Conservation (phyloP, 2,797 vertebrate species). For the Adelosebastes latens region DNA sequence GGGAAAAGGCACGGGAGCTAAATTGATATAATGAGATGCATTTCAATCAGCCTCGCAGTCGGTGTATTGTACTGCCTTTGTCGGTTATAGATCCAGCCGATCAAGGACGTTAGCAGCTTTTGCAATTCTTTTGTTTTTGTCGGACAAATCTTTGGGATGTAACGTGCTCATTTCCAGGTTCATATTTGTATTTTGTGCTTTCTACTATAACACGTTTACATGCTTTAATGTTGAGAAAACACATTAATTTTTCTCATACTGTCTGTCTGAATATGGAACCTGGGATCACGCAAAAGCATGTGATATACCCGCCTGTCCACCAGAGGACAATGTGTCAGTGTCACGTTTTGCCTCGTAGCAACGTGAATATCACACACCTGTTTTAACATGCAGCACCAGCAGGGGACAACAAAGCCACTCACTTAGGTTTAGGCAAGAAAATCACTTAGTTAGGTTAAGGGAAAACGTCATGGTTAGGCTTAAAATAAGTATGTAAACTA, state of each 20-base stretch:
- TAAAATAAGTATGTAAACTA: no score
- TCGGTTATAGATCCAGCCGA: slow-evolving; percentile 23
- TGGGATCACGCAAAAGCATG: no score
- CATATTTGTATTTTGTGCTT: neutral
- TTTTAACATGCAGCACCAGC: no score
- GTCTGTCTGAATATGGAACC: neutral
- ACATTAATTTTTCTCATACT: neutral
- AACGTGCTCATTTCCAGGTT: neutral
- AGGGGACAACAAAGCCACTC: no score
- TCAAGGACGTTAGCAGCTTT: slow-evolving; percentile 26
- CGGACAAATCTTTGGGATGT: neutral
- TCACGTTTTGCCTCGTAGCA: no score
- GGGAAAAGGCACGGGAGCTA: slow-evolving; percentile 50
- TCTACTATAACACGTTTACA: neutral
- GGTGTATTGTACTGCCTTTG: neutral
- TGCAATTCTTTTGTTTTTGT: slow-evolving; percentile 52
- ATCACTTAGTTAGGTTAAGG: no score
- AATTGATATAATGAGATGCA: slow-evolving; percentile 71
- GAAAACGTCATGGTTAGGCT: no score
- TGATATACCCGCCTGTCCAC: no score
- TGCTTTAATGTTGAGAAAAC: neutral
- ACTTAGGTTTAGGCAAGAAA: no score
- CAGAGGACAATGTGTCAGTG: no score
- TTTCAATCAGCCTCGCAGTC: slow-evolving; percentile 60
- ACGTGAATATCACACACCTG: no score